A percentile compares a stretch with the other conserved stretches of the same genome.
Conservation (phyloP, 1,140 invertebrate genomes). For the Ips nitidus region DNA sequence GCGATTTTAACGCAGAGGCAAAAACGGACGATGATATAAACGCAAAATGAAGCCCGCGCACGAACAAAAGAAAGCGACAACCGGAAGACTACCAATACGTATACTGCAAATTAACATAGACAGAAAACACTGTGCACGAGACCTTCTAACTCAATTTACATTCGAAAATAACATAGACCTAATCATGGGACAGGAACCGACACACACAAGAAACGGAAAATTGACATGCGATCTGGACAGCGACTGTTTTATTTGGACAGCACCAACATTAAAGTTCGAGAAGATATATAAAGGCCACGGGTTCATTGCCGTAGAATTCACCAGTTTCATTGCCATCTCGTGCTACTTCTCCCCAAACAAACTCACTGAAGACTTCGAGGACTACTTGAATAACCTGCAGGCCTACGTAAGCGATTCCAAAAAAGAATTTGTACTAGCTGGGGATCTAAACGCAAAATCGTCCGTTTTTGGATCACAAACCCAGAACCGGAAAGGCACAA, state of each 20-base stretch:
- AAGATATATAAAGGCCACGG: background rate
- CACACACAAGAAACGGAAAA: background rate
- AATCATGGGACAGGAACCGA: background rate
- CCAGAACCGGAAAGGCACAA: background rate
- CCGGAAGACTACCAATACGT: background rate
- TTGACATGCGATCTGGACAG: background rate
- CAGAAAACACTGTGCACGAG: background rate
- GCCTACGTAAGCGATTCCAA: too few species aligned
- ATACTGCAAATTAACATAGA: background rate
- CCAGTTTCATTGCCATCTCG: background rate
- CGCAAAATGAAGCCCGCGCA: background rate
- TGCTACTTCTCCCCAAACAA: background rate
- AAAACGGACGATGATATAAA: background rate
- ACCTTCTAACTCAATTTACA: background rate
- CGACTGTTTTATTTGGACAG: background rate
- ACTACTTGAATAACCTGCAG: background rate
- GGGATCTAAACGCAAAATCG: background rate
- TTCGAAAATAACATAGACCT: background rate
- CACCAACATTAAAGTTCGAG: background rate
- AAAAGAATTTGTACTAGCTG: background rate
- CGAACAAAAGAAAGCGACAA: background rate
- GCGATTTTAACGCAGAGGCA: background rate
- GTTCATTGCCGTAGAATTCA: background rate
- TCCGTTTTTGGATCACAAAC: background rate
- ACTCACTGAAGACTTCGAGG: background rate